A percentile compares a stretch with the other conserved stretches of the same genome.
phyloP scores from a whole-genome alignment of 2,888 invertebrate species.

The Caenorhabditis becei region DNA sequence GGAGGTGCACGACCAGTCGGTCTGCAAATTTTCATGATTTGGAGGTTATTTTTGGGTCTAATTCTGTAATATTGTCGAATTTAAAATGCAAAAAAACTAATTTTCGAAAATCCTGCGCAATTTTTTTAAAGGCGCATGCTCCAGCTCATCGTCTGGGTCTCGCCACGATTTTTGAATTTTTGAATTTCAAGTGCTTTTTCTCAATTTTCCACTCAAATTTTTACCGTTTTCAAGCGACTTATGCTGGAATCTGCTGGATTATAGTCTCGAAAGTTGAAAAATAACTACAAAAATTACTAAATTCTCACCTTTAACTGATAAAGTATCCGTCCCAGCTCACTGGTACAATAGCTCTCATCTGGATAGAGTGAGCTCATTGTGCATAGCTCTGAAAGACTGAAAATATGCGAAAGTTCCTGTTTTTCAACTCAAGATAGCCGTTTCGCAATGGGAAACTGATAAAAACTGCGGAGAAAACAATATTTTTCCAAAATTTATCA shows the following conservation, averaged over 20 bases:
- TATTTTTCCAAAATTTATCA: slow-evolving; percentile 7
- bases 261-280: too few species aligned
- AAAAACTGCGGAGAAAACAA: too few species aligned
- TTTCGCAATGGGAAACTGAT: background rate
- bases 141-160: too few species aligned
- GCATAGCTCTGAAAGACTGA: slow-evolving; percentile 53
- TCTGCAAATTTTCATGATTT: slow-evolving; percentile 38
- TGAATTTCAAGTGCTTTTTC: background rate
- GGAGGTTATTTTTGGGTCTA: too few species aligned
- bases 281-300: too few species aligned
- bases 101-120: too few species aligned
- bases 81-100: too few species aligned
- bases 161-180: slow-evolving; percentile 1
- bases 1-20: slow-evolving; percentile 60
- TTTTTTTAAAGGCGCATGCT: too few species aligned
- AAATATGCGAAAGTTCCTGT: background rate
- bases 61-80: too few species aligned
- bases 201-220: background rate
- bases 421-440: too few species aligned
- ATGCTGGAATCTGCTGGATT: too few species aligned
- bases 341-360: slow-evolving; percentile 71
- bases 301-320: slow-evolving; percentile 60
- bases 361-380: slow-evolving; percentile 69
- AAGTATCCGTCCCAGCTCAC: slow-evolving; percentile 63
- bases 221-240: background rate